These are phyloP conservation scores for Poeciliopsis infans DNA, from an alignment of 2,797 vertebrate genomes.

Conservation along the genomic window DNA sequence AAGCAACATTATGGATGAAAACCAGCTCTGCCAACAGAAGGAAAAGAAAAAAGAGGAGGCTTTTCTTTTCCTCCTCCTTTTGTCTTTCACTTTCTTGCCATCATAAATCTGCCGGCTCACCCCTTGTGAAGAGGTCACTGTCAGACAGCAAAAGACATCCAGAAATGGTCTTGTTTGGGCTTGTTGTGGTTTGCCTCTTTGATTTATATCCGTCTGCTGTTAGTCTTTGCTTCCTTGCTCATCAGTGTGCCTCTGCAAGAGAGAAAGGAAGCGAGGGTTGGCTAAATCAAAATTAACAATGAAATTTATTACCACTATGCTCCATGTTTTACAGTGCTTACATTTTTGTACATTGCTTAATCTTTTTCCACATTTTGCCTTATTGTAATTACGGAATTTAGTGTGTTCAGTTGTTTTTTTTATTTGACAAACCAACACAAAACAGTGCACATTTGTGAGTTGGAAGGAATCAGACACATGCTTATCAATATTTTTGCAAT, in stretches of 20 bases:
- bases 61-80: slow-evolving; percentile 27
- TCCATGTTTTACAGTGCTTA: not conserved
- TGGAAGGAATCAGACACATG: not conserved
- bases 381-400: not conserved
- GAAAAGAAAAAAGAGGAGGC: slow-evolving; percentile 26
- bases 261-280: slow-evolving; percentile 17
- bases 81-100: slow-evolving; percentile 37
- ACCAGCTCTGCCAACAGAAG: slow-evolving; percentile 20
- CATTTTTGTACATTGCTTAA: not conserved
- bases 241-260: slow-evolving; percentile 49
- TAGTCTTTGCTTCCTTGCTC: slow-evolving; percentile 54
- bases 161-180: slow-evolving; percentile 73
- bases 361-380: not conserved
- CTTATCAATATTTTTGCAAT: not conserved
- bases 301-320: not conserved
- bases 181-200: slow-evolving; percentile 68
- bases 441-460: not conserved
- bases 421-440: not conserved
- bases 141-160: slow-evolving; percentile 61
- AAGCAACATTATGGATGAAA: slow-evolving; percentile 34
- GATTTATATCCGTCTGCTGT: slow-evolving; percentile 72
- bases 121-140: slow-evolving; percentile 72
- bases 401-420: not conserved
- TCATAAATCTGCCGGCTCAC: slow-evolving; percentile 71
- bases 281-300: slow-evolving; percentile 29